phyloP scores from a whole-genome alignment of 2,888 invertebrate genomes.

The Minunthozetes semirufus region DNA sequence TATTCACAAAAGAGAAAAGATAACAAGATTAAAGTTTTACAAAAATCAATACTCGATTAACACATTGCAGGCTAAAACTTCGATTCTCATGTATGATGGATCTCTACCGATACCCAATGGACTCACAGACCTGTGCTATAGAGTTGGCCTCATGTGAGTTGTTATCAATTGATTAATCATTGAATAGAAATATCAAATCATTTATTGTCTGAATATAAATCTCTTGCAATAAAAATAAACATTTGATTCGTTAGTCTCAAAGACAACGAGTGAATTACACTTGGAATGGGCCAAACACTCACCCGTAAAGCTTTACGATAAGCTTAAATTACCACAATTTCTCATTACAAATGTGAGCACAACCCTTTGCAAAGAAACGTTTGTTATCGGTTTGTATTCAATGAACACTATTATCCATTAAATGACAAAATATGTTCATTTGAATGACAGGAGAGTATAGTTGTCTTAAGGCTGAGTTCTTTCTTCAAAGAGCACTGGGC shows the following conservation, averaged over 20 bases:
- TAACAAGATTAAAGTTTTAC: no score
- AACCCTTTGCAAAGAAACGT: slow-evolving; percentile 43
- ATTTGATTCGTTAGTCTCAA: slow-evolving; percentile 42
- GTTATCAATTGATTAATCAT: background rate
- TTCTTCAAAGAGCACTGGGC: slow-evolving; percentile 45
- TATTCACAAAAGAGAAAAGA: no score
- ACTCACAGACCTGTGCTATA: slow-evolving; percentile 43
- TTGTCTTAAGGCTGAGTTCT: slow-evolving; percentile 45
- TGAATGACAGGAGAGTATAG: slow-evolving; percentile 45
- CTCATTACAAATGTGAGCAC: slow-evolving; percentile 44
- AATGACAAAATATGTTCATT: background rate
- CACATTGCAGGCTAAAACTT: slow-evolving; percentile 52
- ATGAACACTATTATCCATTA: no score
- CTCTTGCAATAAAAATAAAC: no score
- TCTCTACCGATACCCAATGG: slow-evolving; percentile 47
- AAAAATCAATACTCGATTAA: no score
- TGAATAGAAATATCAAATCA: no score
- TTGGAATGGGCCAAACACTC: slow-evolving; percentile 44
- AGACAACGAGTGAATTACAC: slow-evolving; percentile 45
- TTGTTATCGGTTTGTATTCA: slow-evolving; percentile 44
- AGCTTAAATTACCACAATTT: slow-evolving; percentile 46
- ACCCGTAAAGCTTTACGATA: slow-evolving; percentile 45
- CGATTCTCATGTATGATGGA: slow-evolving; percentile 58
- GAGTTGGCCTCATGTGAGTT: slow-evolving; percentile 44
- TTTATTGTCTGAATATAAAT: no score